Evolutionary conservation across 2,113 vertebrate species (phyloP).

Genomic region (Macaca fascicularis): DNA sequence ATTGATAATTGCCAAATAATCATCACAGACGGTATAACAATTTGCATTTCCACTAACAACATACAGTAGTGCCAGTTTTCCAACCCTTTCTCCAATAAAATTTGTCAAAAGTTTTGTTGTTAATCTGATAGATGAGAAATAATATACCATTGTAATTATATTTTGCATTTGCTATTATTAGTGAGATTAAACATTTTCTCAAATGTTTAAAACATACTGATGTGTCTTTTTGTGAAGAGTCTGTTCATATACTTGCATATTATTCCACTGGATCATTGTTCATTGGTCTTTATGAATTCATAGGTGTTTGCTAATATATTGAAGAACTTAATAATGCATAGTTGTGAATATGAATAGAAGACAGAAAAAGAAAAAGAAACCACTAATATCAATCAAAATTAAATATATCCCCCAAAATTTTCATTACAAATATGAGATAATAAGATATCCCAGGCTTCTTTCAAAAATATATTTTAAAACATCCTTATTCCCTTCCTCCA

Average conservation of each 20-base stretch:
- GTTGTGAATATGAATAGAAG: background rate
- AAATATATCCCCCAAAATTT: background rate
- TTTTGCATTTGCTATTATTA: background rate
- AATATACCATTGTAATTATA: background rate
- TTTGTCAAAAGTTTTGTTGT: background rate
- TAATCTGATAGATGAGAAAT: background rate
- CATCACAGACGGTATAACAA: background rate
- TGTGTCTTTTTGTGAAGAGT: background rate
- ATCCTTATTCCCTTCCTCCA: background rate
- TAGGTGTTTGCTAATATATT: background rate
- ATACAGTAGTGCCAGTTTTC: background rate
- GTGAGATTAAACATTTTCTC: background rate
- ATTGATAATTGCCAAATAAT: background rate
- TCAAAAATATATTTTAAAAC: background rate
- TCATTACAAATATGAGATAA: background rate
- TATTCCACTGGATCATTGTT: background rate
- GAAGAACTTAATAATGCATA: background rate
- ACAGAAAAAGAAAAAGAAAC: background rate
- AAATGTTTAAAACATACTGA: background rate
- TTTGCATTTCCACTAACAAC: background rate
- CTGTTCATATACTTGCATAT: background rate
- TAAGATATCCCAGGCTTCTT: background rate
- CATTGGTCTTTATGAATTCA: background rate
- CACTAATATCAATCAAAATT: constrained; percentile 2
- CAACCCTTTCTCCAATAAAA: background rate